phyloP scores from a whole-genome alignment of 2,797 vertebrate species.

The Xenentodon cancila region DNA sequence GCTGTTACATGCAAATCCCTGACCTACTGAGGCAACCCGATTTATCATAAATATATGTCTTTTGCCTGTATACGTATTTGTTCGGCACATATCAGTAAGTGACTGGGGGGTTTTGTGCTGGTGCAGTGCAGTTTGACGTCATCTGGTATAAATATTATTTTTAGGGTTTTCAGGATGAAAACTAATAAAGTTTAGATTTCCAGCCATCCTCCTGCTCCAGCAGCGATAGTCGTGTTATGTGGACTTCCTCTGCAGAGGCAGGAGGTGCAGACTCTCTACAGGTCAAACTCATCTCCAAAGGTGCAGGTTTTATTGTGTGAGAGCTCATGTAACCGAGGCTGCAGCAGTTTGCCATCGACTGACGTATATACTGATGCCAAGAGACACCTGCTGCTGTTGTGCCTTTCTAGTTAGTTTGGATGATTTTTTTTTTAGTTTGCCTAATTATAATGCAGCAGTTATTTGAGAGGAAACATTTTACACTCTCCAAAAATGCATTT shows the following conservation, averaged over 20 bases:
- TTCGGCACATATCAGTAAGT: neutral
- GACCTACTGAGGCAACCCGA: too few relatives aligned
- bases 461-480: too few relatives aligned
- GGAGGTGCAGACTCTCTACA: slow-evolving; percentile 1
- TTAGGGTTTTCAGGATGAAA: neutral
- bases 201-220: slow-evolving; percentile 11
- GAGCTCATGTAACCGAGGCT: neutral
- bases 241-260: slow-evolving; percentile 11
- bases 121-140: neutral
- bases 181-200: neutral
- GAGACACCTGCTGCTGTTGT: neutral
- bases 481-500: too few relatives aligned
- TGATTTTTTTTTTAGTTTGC: neutral
- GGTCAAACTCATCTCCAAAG: slow-evolving; percentile 33
- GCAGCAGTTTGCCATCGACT: neutral
- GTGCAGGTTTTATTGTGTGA: slow-evolving; percentile 6
- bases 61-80: too few relatives aligned
- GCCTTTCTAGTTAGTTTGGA: too few relatives aligned
- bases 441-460: neutral
- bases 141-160: neutral
- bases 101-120: neutral
- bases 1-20: too few relatives aligned
- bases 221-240: neutral
- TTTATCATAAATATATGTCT: too few relatives aligned
- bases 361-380: neutral